These are phyloP conservation scores for Hirtodrosophila cameraria DNA, from an alignment of 2,888 invertebrate genomes.

Conservation along the genomic window DNA sequence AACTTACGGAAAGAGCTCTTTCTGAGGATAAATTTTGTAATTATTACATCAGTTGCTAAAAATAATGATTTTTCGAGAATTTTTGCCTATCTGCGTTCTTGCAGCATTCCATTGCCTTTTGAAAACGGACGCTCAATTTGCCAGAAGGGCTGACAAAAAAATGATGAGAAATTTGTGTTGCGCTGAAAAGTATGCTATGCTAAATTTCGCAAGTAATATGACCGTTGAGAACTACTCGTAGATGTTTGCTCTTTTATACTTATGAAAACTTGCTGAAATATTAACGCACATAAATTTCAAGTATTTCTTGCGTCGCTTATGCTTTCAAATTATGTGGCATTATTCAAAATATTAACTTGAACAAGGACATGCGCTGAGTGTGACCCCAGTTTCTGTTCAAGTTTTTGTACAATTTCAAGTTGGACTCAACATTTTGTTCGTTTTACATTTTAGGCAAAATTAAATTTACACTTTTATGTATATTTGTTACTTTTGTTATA, in stretches of 20 bases:
- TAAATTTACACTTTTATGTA: constrained; percentile 52
- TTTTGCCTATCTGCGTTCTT: no score
- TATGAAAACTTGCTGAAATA: constrained; percentile 42
- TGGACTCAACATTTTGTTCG: constrained; percentile 15
- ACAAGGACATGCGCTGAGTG: constrained; percentile 14
- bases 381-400: constrained; percentile 2
- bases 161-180: constrained; percentile 41
- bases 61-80: neutral
- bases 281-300: constrained; percentile 59
- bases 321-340: constrained; percentile 68
- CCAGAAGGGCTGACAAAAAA: constrained; percentile 29
- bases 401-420: constrained; percentile 17
- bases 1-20: constrained; percentile 5
- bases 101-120: constrained; percentile 17
- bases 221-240: constrained; percentile 29
- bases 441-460: constrained; percentile 44
- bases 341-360: constrained; percentile 74
- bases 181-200: constrained; percentile 22
- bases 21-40: constrained; percentile 12
- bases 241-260: neutral
- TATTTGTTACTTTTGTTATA: constrained; percentile 30
- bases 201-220: constrained; percentile 11
- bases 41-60: constrained; percentile 11
- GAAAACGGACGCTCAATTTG: constrained; percentile 25
- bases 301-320: constrained; percentile 60